Percentiles rank a stretch among this genome's conserved stretches.
Evolutionary conservation across 2,113 vertebrate species (phyloP).

Genomic region (Phyllopteryx taeniolatus): DNA sequence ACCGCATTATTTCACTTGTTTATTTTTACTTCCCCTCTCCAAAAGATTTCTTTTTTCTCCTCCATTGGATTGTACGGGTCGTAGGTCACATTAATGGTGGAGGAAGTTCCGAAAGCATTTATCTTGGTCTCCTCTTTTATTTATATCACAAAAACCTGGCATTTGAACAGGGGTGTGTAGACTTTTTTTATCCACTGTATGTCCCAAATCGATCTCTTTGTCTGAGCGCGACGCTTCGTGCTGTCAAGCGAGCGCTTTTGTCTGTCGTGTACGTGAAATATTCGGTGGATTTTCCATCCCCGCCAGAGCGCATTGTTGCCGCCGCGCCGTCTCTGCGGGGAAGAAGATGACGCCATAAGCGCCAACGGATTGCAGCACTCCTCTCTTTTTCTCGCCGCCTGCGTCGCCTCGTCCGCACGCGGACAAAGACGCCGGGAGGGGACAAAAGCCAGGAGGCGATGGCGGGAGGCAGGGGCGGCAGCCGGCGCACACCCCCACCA

Average conservation of each 20-base stretch:
- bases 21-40: too few species aligned
- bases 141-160: not conserved
- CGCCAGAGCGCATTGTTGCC: conserved; percentile 38
- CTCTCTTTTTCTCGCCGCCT: conserved; percentile 18
- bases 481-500: not conserved
- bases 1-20: too few species aligned
- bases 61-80: too few species aligned
- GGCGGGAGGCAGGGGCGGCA: too few species aligned
- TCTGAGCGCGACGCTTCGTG: not conserved
- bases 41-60: too few species aligned
- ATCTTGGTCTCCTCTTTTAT: too few species aligned
- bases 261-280: conserved; percentile 29
- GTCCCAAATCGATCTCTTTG: not conserved
- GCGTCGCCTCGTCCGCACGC: not conserved
- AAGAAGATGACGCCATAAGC: conserved; percentile 64
- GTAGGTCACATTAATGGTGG: too few species aligned
- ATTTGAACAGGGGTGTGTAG: not conserved
- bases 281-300: conserved; percentile 32
- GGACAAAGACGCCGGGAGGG: not conserved
- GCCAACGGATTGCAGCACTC: conserved; percentile 59
- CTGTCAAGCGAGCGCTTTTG: conserved; percentile 3
- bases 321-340: conserved; percentile 40
- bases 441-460: not conserved
- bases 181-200: not conserved
- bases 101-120: too few species aligned